These are phyloP conservation scores for Labeo rohita DNA, from an alignment of 2,113 vertebrate species.

Conservation along the genomic window DNA sequence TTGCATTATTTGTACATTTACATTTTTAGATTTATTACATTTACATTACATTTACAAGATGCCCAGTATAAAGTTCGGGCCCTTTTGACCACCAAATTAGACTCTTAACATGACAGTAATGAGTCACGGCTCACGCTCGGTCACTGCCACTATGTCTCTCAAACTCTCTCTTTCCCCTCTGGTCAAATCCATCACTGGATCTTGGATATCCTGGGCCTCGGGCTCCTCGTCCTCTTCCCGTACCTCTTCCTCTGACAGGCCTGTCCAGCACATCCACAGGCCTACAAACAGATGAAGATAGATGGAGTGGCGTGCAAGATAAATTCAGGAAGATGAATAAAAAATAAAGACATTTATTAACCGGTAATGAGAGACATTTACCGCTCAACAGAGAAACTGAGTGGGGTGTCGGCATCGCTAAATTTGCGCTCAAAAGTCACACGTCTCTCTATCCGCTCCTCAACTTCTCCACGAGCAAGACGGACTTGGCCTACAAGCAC, in stretches of 20 bases:
- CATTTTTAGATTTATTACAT: too few relatives aligned
- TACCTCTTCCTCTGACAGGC: slow-evolving; percentile 66
- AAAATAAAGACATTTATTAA: not conserved
- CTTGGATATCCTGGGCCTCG: slow-evolving; percentile 71
- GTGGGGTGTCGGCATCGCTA: slow-evolving; percentile 64
- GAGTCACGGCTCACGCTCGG: slow-evolving; percentile 74
- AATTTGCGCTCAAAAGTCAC: slow-evolving; percentile 64
- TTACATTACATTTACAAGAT: not conserved
- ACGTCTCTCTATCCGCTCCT: slow-evolving; percentile 71
- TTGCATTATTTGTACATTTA: not conserved
- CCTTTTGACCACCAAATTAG: not conserved
- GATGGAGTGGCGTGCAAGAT: not conserved
- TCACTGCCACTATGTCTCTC: slow-evolving; percentile 81
- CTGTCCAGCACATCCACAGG: slow-evolving; percentile 72
- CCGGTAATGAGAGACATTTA: slow-evolving; percentile 38
- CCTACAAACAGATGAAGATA: slow-evolving; percentile 57
- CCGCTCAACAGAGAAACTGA: slow-evolving; percentile 72
- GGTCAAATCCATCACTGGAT: slow-evolving; percentile 75
- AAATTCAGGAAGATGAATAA: not conserved
- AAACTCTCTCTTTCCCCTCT: slow-evolving; percentile 82
- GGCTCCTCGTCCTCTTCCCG: slow-evolving; percentile 75
- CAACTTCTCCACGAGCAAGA: slow-evolving; percentile 64
- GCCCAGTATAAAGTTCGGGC: not conserved
- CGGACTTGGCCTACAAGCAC: slow-evolving; percentile 67
- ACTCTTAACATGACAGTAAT: not conserved